Base-by-base conservation (phyloP, 2,113 vertebrate species). In the Centropus bengalensis region DNA sequence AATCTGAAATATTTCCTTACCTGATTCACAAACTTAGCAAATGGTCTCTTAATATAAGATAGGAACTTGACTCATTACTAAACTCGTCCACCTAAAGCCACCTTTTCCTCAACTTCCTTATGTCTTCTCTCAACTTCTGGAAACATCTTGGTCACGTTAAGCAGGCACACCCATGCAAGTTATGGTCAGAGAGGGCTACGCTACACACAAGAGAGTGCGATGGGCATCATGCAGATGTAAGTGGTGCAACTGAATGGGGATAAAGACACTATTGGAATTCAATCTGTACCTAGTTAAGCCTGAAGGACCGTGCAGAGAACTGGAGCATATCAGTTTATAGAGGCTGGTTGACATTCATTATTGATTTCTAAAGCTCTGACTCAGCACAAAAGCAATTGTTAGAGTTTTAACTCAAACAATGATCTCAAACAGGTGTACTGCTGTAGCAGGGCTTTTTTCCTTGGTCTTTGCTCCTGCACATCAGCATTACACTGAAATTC, bases 331-430 rank as follows among this genome's bases (percentile, higher is more conserved):
- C 82, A 82, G 70, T 92, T 80, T 67, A 38, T 40, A 84, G 78
- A 74, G 85, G 67, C 8, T 85, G 80, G 56, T 56, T 82, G 78
- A 68, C 92, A n/a, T 36, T 55, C 38, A 12, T 70, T 70, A 94
- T 95, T 75, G 89, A 91, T 86, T 95, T 88, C 71, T 63, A 33
- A 80, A 71, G 12, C 36, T 85, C 84, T 89, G 91, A 96, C 40
- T 94, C 89, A 86, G 71, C 67, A 93, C 59, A 40, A 42, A 69
- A 38, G 36, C 36, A 63, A 55, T 75, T 87, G 19, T 33, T 60
- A 23, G 32, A 77, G 26, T 94, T 91, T 86, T 81, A 91, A 82
- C 59, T 81, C 28, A 32, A 70, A 45, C 8, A 3, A 5, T 15
- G 8, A 67, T 55, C 52, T 80, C 38, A 24, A 77, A 51, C 55